Evolutionary conservation across 2,113 vertebrate genomes (phyloP).

Genomic region (Octodon degus): DNA sequence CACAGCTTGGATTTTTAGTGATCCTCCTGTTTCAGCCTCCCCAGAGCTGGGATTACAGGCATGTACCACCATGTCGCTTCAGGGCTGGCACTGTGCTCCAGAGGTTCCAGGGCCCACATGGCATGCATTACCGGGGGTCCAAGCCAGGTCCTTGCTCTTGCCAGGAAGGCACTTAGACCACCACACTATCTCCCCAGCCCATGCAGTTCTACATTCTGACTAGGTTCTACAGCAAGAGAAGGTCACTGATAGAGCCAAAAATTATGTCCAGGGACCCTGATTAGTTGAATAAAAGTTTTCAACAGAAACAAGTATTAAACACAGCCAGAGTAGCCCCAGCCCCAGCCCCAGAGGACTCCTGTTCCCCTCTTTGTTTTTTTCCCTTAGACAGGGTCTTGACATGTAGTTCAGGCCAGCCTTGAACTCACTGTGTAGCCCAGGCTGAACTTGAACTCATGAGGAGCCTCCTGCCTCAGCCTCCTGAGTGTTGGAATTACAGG

Average conservation of each 20-base stretch:
- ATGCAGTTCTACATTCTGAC: background rate
- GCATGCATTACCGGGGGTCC: no score
- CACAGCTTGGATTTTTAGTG: no score
- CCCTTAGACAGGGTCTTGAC: background rate
- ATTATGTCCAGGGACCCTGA: background rate
- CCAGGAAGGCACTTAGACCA: no score
- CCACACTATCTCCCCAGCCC: no score
- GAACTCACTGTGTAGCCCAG: background rate
- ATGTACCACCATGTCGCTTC: no score
- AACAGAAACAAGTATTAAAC: background rate
- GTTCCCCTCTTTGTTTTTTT: background rate
- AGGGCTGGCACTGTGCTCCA: no score
- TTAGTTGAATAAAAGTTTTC: background rate
- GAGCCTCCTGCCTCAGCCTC: background rate
- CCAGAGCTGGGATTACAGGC: no score
- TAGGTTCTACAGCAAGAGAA: background rate
- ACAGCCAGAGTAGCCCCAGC: background rate
- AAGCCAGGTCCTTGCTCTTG: no score
- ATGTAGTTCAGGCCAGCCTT: background rate
- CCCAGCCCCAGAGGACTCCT: background rate
- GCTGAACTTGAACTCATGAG: background rate
- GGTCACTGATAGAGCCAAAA: background rate
- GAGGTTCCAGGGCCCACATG: no score
- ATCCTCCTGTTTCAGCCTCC: no score
- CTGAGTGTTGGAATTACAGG: background rate